Conservation (phyloP, 92 coral and sea anemone species). For the Epizoanthus ramosus region DNA sequence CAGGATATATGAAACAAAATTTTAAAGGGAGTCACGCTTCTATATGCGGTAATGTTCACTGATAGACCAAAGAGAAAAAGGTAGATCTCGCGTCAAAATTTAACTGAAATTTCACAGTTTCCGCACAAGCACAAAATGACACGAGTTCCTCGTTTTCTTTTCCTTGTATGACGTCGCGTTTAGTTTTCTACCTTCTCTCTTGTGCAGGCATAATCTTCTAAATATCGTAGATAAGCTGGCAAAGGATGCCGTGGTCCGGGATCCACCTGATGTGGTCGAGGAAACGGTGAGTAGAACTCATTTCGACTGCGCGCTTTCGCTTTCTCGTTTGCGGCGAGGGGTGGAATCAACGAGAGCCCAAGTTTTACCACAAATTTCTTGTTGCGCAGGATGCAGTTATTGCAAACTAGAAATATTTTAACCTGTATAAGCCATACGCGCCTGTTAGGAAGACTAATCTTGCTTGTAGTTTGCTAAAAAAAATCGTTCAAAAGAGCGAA, state of each 20-base stretch:
- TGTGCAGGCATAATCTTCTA: constrained; percentile 61
- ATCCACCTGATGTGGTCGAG: constrained; percentile 27
- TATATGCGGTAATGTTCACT: constrained; percentile 29
- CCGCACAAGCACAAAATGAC: constrained; percentile 31
- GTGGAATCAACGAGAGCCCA: not conserved
- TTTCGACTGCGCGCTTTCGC: constrained; percentile 46
- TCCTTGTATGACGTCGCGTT: constrained; percentile 86
- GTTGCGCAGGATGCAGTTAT: constrained; percentile 31
- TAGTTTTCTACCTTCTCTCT: constrained; percentile 34
- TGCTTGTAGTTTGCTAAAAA: not conserved
- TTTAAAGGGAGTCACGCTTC: not conserved
- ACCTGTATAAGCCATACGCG: constrained; percentile 19
- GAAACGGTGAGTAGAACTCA: constrained; percentile 57
- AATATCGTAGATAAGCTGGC: constrained; percentile 74
- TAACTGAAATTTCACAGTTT: constrained; percentile 22
- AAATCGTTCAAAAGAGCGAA: not conserved
- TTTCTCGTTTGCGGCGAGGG: constrained; percentile 33
- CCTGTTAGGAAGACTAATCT: not conserved
- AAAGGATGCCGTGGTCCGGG: constrained; percentile 49
- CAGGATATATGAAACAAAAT: not conserved
- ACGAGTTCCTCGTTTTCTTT: constrained; percentile 76
- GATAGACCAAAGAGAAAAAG: constrained; percentile 26
- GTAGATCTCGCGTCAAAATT: constrained; percentile 5
- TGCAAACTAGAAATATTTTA: not conserved
- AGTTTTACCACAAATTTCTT: not conserved